Evolutionary conservation across 35 echinoderm and acorn worm species (phyloP), one percentile per base, ranked within the genome.

Genomic region (Heliocidaris tuberculata): DNA sequence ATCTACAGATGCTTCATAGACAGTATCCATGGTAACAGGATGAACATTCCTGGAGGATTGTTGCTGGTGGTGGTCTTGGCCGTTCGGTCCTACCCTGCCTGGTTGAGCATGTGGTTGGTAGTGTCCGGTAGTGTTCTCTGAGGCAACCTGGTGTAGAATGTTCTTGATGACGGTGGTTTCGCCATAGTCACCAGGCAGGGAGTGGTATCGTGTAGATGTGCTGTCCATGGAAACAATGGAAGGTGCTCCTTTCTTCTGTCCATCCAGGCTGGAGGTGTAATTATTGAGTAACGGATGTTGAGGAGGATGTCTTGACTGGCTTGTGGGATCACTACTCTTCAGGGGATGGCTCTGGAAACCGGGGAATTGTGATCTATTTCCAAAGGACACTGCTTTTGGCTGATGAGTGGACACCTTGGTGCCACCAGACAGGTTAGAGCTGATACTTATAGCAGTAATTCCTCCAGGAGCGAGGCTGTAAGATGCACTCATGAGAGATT

Each of bases 171-270:
- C 12, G 13, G 16, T 48, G 10, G 48, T 31, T 30, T 59, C 91
- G 3, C 50, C 50, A 59, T 29, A 48, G 13, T 93, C 15, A 13
- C 91, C 50, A 54, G 91, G 91, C 5, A 93, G 91, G 30, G 91
- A 93, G 10, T 59, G 91, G 50, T 93, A 93, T 50, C 91, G 47
- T 6, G 91, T 93, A 19, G 91, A 93, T 49, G 91, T 27, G 50
- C 91, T 93, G 50, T 31, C 91, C 91, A 93, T 5, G 3, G 91
- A 93, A 13, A 93, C 7, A 29, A 42, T 48, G 11, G 91, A 59
- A 59, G 47, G 50, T 13, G 50, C 91, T 24, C 47, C 47, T 32
- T 89, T 11, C n/a, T 24, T 93, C 2, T 21, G 91, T 7, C 50
- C 50, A 31, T 93, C 50, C 17, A 16, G 47, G 13, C 13, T 13